Conservation (phyloP, 2,113 vertebrate genomes). For the Pyxicephalus adspersus region DNA sequence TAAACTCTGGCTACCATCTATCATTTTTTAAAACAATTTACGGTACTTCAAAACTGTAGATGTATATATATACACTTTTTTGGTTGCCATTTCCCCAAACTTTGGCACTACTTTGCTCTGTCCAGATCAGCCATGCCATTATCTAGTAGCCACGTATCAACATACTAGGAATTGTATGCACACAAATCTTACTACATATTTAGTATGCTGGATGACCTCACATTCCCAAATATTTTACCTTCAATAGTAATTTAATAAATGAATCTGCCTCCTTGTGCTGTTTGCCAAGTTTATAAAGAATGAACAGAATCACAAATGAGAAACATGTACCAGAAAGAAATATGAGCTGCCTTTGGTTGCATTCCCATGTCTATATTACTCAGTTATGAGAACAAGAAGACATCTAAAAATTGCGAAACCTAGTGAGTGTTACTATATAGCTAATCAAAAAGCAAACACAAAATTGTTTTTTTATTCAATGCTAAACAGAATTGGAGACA, state of each 20-base stretch:
- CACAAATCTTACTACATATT: slow-evolving; percentile 5
- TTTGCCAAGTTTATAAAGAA: slow-evolving; percentile 18
- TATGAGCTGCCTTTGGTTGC: background rate
- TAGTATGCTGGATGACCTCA: slow-evolving; percentile 5
- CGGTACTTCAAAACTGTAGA: too few species aligned
- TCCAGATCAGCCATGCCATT: too few species aligned
- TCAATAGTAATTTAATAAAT: slow-evolving; percentile 17
- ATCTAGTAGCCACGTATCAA: too few species aligned
- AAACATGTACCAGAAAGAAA: background rate
- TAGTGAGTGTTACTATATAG: too few species aligned
- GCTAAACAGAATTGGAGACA: too few species aligned
- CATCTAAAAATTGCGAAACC: background rate
- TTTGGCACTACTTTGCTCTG: too few species aligned
- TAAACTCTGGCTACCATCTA: too few species aligned
- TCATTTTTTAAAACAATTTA: too few species aligned
- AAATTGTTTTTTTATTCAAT: too few species aligned
- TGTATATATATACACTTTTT: too few species aligned
- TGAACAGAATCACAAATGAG: background rate
- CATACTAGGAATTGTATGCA: slow-evolving; percentile 4
- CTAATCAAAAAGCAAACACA: too few species aligned
- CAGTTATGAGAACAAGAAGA: background rate
- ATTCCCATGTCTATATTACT: background rate
- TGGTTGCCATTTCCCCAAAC: too few species aligned
- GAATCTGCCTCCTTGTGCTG: slow-evolving; percentile 4
- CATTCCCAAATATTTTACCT: slow-evolving; percentile 10